Conservation (phyloP, 1,140 invertebrate genomes). For the Phenacoccus solenopsis region DNA sequence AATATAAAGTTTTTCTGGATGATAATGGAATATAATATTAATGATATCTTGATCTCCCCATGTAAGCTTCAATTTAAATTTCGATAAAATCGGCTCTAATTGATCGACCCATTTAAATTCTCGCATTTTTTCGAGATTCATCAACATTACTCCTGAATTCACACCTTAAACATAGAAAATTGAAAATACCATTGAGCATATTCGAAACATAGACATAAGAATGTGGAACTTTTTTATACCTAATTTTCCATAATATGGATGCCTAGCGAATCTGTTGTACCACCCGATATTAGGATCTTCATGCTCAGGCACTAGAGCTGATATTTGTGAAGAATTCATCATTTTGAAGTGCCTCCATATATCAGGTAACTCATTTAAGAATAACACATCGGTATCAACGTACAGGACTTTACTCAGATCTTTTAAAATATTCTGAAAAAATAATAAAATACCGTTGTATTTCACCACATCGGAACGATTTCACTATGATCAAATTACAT, state of each 20-base stretch:
- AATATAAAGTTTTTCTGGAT: constrained; percentile 70
- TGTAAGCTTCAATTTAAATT: constrained; percentile 74
- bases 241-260: constrained; percentile 82
- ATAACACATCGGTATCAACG: constrained; percentile 83
- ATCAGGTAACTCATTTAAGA: constrained; percentile 64
- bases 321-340: constrained; percentile 79
- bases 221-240: constrained; percentile 36
- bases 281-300: constrained; percentile 84
- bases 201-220: background rate
- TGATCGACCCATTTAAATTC: constrained; percentile 71
- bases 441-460: constrained; percentile 22
- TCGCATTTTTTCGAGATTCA: constrained; percentile 88
- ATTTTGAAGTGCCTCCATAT: constrained; percentile 69
- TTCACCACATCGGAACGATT: background rate
- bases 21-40: constrained; percentile 87
- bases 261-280: constrained; percentile 90
- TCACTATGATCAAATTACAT: constrained; percentile 34
- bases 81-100: constrained; percentile 67
- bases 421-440: constrained; percentile 55
- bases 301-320: constrained; percentile 75
- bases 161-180: constrained; percentile 47
- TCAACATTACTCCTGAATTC: constrained; percentile 93
- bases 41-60: constrained; percentile 98
- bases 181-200: background rate
- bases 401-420: constrained; percentile 81